These are phyloP conservation scores for Scatophagus argus DNA, from an alignment of 2,113 vertebrate species.

Conservation along the genomic window DNA sequence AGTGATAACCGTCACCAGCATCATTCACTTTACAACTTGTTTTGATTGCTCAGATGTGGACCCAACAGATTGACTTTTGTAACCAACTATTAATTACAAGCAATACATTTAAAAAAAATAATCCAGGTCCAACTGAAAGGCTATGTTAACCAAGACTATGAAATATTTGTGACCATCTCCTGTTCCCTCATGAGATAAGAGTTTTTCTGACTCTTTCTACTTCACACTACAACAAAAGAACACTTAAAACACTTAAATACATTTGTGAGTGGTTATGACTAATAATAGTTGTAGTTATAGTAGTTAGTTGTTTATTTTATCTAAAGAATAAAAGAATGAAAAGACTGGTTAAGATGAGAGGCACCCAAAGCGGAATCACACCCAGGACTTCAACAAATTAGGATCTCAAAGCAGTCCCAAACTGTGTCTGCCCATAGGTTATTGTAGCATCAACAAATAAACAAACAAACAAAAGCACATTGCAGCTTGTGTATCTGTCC, in stretches of 20 bases:
- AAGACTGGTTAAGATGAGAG: neutral
- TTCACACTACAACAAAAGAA: neutral
- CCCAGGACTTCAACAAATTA: no score
- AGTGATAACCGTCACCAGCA: no score
- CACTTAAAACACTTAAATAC: no score
- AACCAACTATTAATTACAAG: conserved; percentile 21
- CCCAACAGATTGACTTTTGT: neutral
- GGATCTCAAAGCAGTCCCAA: neutral
- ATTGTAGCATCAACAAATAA: neutral
- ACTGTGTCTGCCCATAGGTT: neutral
- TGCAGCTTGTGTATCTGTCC: neutral
- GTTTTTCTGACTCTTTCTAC: neutral
- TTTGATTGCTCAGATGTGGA: neutral
- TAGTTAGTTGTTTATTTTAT: neutral
- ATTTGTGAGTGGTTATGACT: no score
- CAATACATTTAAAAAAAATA: conserved; percentile 29
- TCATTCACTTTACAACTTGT: conserved; percentile 35
- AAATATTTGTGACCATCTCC: neutral
- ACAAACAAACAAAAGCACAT: neutral
- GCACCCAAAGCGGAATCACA: neutral
- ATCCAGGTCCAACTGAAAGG: neutral
- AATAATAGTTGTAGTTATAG: no score
- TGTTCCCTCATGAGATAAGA: neutral
- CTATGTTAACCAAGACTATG: neutral
- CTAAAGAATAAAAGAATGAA: neutral